A percentile compares a stretch with the other conserved stretches of the same genome.
phyloP scores from a whole-genome alignment of 2,113 vertebrate genomes.

The Bos indicus region DNA sequence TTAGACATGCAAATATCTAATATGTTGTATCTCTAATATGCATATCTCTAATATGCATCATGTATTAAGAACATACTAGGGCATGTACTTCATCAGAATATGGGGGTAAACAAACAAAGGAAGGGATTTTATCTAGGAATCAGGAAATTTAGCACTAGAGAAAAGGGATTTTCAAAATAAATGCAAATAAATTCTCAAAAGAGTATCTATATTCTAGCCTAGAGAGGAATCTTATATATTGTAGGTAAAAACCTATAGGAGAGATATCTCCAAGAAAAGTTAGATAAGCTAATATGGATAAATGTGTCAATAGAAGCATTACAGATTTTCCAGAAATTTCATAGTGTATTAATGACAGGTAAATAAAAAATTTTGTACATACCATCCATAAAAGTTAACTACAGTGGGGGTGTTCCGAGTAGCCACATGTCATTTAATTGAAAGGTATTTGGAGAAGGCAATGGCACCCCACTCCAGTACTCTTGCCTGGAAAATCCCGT shows the following conservation, averaged over 20 bases:
- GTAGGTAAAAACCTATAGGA: neutral
- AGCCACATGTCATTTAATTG: neutral
- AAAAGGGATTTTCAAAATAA: neutral
- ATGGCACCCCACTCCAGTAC: too few relatives aligned
- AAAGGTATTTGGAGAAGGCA: neutral
- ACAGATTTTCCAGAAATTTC: neutral
- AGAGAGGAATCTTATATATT: neutral
- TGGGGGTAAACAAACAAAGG: neutral
- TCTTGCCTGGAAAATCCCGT: too few relatives aligned
- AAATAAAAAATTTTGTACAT: neutral
- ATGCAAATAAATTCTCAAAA: neutral
- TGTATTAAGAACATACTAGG: neutral
- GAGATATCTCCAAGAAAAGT: neutral
- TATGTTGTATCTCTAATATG: neutral
- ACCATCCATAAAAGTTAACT: neutral
- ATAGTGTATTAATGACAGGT: neutral
- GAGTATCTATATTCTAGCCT: neutral
- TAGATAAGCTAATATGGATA: neutral
- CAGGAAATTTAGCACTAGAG: neutral
- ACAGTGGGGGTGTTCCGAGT: neutral
- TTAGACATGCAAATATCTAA: neutral
- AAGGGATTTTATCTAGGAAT: neutral
- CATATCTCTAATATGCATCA: neutral
- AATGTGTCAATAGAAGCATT: neutral
- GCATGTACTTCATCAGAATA: neutral